These are phyloP conservation scores for Andrena flavipes DNA, from an alignment of 2,888 invertebrate genomes.

Conservation along the genomic window DNA sequence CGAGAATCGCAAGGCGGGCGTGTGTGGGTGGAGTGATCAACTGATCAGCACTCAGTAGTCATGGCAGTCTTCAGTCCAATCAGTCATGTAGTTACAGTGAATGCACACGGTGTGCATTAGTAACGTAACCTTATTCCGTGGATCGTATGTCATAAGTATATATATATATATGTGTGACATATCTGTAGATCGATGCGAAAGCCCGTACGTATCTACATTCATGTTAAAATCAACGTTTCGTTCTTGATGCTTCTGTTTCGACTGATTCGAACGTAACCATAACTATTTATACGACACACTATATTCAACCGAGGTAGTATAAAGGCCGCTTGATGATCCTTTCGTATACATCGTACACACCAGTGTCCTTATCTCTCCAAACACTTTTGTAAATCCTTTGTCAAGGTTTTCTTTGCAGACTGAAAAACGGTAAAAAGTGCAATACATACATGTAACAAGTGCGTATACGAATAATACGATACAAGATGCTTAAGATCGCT, in stretches of 20 bases:
- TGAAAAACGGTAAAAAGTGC: not conserved
- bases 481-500: constrained; percentile 29
- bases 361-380: not conserved
- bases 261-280: not conserved
- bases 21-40: no score
- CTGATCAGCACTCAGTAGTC: not conserved
- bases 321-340: not conserved
- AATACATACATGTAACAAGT: not conserved
- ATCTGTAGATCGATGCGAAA: constrained; percentile 3
- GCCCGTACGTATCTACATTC: not conserved
- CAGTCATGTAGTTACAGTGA: not conserved
- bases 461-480: not conserved
- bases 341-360: not conserved
- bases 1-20: not conserved
- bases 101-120: constrained; percentile 13
- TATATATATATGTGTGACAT: not conserved
- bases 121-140: constrained; percentile 51
- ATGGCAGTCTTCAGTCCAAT: not conserved
- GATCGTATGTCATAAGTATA: constrained; percentile 36
- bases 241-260: not conserved
- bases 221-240: not conserved
- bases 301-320: not conserved
- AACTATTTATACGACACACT: not conserved
- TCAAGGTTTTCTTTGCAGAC: not conserved
- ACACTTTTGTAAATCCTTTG: not conserved